phyloP scores from a whole-genome alignment of 2,888 invertebrate species.

The Coenonympha arcania region DNA sequence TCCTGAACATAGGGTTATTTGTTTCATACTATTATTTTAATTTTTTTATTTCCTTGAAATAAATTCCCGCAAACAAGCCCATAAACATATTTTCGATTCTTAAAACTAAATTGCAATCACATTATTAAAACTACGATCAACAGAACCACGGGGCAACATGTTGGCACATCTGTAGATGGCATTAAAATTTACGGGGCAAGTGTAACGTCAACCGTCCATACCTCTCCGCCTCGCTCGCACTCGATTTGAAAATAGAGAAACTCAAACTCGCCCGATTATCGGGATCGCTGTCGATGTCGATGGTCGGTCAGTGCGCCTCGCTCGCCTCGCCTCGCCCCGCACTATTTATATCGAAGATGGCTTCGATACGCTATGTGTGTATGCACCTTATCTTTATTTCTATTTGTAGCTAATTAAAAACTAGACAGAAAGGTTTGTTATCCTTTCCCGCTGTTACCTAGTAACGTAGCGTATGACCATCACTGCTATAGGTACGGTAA shows the following conservation, averaged over 20 bases:
- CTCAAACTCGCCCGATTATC: slow-evolving; percentile 67
- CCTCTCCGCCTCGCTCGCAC: slow-evolving; percentile 42
- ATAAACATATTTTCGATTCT: no score
- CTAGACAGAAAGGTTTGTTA: background rate
- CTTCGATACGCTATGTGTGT: slow-evolving; percentile 59
- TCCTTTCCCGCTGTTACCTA: background rate
- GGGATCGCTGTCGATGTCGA: slow-evolving; percentile 71
- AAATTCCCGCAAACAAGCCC: no score
- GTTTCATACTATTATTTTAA: no score
- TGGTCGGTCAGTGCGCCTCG: slow-evolving; percentile 67
- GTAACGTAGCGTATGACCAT: background rate
- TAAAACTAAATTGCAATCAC: no score
- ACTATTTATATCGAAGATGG: slow-evolving; percentile 72
- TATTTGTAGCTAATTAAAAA: slow-evolving; percentile 68
- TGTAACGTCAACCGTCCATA: slow-evolving; percentile 38
- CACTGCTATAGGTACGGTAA: no score
- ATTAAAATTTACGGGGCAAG: slow-evolving; percentile 18
- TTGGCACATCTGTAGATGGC: background rate
- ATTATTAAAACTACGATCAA: background rate
- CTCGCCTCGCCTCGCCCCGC: slow-evolving; percentile 53
- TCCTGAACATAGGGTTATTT: no score
- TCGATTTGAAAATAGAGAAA: slow-evolving; percentile 72
- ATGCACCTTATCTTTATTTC: slow-evolving; percentile 67
- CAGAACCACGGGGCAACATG: background rate
- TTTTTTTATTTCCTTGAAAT: no score